Conservation (phyloP, 2,113 vertebrate genomes). For the Plectropomus leopardus region DNA sequence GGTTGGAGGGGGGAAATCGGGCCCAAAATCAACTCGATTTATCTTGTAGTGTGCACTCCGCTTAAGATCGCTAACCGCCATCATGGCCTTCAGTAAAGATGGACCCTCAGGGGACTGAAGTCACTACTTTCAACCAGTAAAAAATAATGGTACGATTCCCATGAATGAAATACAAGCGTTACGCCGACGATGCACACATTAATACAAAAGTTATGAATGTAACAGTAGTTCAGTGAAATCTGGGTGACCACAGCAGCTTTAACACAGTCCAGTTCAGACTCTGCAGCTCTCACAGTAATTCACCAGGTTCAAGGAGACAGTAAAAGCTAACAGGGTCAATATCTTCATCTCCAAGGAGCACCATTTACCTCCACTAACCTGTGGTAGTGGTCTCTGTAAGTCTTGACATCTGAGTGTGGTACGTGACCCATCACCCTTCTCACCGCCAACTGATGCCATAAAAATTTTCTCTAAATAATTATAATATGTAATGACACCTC, state of each 20-base stretch:
- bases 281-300: background rate
- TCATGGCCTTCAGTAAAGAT: too few species aligned
- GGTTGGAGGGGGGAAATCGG: too few species aligned
- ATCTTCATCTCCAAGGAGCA: background rate
- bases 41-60: too few species aligned
- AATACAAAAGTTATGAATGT: background rate
- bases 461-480: background rate
- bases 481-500: slow-evolving; percentile 55
- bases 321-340: background rate
- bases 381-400: background rate
- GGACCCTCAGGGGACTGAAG: too few species aligned
- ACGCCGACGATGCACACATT: background rate
- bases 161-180: background rate
- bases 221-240: background rate
- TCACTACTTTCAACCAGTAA: too few species aligned
- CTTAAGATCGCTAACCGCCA: too few species aligned
- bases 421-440: background rate
- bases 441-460: background rate
- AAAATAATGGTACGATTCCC: too few species aligned
- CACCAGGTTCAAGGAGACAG: background rate
- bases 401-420: background rate
- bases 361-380: background rate
- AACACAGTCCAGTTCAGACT: background rate
- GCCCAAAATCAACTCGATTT: too few species aligned
- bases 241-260: background rate